Conservation (phyloP, 37 sponge, comb jelly and placozoan genomes). For the Mnemiopsis leidyi region DNA sequence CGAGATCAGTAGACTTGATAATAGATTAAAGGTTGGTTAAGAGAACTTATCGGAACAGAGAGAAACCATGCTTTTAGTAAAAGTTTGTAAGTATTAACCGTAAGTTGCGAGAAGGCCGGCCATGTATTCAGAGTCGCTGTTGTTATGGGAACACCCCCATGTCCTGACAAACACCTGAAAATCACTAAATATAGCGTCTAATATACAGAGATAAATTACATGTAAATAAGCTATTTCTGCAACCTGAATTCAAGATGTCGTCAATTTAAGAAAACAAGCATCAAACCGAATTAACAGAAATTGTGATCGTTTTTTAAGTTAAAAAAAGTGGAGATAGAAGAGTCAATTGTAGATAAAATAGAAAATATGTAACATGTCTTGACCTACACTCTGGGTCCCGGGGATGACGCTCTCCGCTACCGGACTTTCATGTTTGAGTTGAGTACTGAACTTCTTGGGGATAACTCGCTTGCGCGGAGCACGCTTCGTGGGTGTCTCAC, state of each 20-base stretch:
- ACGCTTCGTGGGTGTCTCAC: neutral
- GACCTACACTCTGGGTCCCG: slow-evolving; percentile 44
- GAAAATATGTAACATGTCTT: too few species aligned
- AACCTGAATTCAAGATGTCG: too few species aligned
- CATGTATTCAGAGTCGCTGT: slow-evolving; percentile 97
- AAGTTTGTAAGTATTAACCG: too few species aligned
- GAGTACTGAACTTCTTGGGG: neutral
- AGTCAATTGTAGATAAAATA: too few species aligned
- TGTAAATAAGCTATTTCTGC: neutral
- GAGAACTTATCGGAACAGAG: too few species aligned
- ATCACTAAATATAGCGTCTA: neutral
- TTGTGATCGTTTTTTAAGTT: too few species aligned
- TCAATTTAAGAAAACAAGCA: neutral
- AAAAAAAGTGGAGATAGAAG: too few species aligned
- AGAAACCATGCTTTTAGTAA: too few species aligned
- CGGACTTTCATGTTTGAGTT: neutral
- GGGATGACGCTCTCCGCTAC: slow-evolving; percentile 61
- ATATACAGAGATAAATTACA: neutral
- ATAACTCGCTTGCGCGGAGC: neutral
- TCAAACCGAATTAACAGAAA: neutral
- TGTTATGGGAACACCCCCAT: slow-evolving; percentile 98
- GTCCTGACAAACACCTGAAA: slow-evolving; percentile 82
- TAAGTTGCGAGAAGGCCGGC: slow-evolving; percentile 82
- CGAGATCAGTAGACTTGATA: too few species aligned
- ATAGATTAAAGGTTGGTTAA: too few species aligned